Conservation (phyloP, 1,140 invertebrate species). For the Neodiprion lecontei region DNA sequence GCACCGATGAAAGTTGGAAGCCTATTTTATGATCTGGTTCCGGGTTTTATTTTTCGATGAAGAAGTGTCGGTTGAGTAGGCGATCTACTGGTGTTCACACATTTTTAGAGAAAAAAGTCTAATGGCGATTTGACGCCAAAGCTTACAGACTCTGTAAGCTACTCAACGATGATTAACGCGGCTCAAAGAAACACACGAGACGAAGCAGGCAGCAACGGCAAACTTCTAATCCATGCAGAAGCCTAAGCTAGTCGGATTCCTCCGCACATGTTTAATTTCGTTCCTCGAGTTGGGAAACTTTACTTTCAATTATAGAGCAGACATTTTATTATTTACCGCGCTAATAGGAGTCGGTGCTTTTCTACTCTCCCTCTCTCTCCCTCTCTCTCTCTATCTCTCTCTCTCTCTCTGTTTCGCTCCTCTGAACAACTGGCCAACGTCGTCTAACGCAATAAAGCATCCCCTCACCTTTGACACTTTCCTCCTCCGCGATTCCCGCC, state of each 20-base stretch:
- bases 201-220: neutral
- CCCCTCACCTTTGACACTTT: no score
- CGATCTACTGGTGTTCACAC: no score
- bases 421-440: no score
- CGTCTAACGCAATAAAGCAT: no score
- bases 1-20: neutral
- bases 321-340: slow-evolving; percentile 7
- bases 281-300: neutral
- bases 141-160: neutral
- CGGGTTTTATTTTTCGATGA: no score
- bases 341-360: neutral
- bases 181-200: neutral
- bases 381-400: neutral
- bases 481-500: neutral
- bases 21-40: no score
- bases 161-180: neutral
- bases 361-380: neutral
- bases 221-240: neutral
- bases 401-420: neutral
- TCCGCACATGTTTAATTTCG: slow-evolving; percentile 4
- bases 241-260: neutral
- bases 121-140: neutral
- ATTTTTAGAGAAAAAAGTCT: neutral
- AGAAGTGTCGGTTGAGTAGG: no score
- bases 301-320: slow-evolving; percentile 1